A percentile compares a stretch with the other conserved stretches of the same genome.
Conservation (phyloP, 2,888 invertebrate species). For the Antheraea assamensis region DNA sequence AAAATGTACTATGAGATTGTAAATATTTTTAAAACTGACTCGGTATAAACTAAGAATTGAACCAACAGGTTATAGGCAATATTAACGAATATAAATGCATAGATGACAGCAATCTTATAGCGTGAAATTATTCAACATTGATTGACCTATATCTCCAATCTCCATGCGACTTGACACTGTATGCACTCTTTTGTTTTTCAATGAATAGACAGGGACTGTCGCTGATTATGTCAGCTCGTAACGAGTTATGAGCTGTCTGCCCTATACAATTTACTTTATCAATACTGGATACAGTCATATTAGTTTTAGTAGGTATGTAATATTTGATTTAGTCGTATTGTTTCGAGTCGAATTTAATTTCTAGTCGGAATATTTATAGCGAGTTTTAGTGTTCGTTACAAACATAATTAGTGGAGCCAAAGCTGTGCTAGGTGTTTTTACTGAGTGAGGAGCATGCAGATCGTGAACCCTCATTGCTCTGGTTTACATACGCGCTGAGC, state of each 20-base stretch:
- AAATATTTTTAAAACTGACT: too few species aligned
- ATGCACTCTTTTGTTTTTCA: conserved; percentile 8
- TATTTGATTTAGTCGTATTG: not conserved
- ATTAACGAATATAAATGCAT: not conserved
- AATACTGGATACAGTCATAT: not conserved
- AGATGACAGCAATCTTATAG: not conserved
- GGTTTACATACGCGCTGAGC: too few species aligned
- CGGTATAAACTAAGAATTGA: too few species aligned
- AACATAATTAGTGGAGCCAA: too few species aligned
- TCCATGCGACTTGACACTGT: not conserved
- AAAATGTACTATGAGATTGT: too few species aligned
- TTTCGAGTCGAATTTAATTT: not conserved
- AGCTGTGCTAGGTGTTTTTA: too few species aligned
- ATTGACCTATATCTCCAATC: not conserved
- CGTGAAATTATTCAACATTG: not conserved
- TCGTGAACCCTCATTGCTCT: too few species aligned
- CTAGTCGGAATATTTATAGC: too few species aligned
- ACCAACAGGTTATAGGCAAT: too few species aligned
- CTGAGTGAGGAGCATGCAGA: too few species aligned
- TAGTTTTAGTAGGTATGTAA: not conserved
- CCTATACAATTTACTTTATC: not conserved
- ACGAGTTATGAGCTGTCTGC: not conserved
- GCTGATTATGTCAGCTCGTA: not conserved
- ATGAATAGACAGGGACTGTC: not conserved
- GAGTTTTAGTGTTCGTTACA: too few species aligned